Evolutionary conservation across 2,797 vertebrate genomes (phyloP).

Genomic region (Antrozous pallidus): DNA sequence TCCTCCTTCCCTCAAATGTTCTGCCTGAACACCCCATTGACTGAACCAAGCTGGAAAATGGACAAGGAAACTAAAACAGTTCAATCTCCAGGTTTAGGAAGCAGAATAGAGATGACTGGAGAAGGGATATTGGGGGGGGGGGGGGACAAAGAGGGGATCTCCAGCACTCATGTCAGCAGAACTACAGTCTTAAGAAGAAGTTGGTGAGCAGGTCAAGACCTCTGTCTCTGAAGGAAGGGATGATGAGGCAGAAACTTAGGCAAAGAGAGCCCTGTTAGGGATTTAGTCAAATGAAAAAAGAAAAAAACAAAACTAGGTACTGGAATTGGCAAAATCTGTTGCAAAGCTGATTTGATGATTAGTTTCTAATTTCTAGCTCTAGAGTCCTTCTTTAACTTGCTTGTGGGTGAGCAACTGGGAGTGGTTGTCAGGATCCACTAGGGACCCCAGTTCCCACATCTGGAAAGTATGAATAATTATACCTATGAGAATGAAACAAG

Average conservation of each 20-base stretch:
- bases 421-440: background rate
- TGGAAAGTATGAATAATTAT: background rate
- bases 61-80: background rate
- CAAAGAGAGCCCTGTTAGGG: background rate
- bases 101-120: background rate
- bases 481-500: background rate
- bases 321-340: background rate
- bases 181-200: background rate
- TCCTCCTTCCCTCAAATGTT: background rate
- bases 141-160: background rate
- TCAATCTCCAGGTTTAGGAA: background rate
- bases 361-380: background rate
- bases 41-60: background rate
- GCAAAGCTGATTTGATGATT: background rate
- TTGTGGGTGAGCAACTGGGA: background rate
- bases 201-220: background rate
- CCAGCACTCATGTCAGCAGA: background rate
- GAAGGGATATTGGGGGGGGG: background rate
- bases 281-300: background rate
- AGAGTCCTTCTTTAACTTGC: background rate
- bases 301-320: background rate
- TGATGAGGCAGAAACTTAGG: background rate
- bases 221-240: background rate
- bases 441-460: background rate
- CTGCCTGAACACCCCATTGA: background rate